These are phyloP conservation scores for Sus scrofa DNA, from an alignment of 2,113 vertebrate species.

Conservation along the genomic window DNA sequence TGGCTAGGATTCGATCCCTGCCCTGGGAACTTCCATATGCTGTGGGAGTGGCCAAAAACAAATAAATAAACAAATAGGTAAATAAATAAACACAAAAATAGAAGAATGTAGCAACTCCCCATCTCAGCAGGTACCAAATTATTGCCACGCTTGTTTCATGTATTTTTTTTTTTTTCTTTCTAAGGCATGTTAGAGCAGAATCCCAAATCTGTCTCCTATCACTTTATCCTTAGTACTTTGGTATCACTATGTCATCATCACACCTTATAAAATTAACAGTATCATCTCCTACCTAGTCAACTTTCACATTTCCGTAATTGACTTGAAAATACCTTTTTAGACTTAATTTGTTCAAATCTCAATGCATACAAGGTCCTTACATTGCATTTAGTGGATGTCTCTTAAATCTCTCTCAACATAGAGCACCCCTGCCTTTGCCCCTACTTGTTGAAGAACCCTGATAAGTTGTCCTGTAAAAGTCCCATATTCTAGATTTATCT, in stretches of 20 bases:
- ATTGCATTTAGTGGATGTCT: constrained; percentile 3
- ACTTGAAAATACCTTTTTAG: constrained; percentile 38
- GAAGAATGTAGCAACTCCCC: neutral
- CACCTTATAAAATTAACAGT: neutral
- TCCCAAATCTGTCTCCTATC: neutral
- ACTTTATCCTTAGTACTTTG: constrained; percentile 4
- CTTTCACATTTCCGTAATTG: constrained; percentile 9
- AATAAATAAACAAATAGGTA: no score
- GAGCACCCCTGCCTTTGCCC: neutral
- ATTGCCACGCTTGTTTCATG: neutral
- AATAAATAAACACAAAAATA: neutral
- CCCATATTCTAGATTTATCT: neutral
- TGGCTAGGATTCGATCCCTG: no score
- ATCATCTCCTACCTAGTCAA: neutral
- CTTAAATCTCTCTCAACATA: constrained; percentile 20
- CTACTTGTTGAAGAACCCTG: neutral
- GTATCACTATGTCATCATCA: neutral
- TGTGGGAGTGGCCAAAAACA: no score
- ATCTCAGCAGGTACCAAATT: constrained; percentile 2
- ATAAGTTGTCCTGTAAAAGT: constrained; percentile 5
- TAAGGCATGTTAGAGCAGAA: constrained; percentile 24
- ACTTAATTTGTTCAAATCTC: constrained; percentile 43
- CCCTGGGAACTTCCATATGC: no score
- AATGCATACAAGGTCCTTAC: neutral
- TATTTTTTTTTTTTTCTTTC: neutral